These are phyloP conservation scores for Danio tinwini DNA, from an alignment of 2,797 vertebrate genomes.

Conservation along the genomic window DNA sequence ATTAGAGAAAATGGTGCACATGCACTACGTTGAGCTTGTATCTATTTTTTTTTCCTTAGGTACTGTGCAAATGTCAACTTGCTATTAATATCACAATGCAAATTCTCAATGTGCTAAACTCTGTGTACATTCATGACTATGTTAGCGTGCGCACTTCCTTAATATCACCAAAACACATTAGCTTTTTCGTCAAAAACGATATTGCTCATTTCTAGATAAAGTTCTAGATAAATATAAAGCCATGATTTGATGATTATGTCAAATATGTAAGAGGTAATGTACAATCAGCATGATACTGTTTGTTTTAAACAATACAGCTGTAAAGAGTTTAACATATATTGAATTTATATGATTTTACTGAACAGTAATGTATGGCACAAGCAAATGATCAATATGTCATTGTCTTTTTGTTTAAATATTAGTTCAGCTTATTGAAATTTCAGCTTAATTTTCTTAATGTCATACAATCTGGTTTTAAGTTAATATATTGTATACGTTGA, in stretches of 20 bases:
- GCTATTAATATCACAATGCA: conserved; percentile 78
- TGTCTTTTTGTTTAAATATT: too few species aligned
- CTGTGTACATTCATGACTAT: conserved; percentile 18
- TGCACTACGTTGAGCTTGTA: conserved; percentile 56
- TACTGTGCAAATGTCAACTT: conserved; percentile 78
- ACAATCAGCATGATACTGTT: neutral
- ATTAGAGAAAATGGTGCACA: conserved; percentile 76
- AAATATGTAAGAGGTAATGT: conserved; percentile 5
- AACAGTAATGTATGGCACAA: neutral
- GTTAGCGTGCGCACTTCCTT: conserved; percentile 11
- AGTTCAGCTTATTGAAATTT: too few species aligned
- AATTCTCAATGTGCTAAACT: conserved; percentile 68
- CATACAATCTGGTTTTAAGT: too few species aligned
- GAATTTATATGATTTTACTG: neutral
- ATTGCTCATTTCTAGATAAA: neutral
- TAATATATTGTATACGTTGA: too few species aligned
- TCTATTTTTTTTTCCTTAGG: conserved; percentile 55
- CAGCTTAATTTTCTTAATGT: too few species aligned
- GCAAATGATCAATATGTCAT: neutral
- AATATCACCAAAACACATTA: neutral
- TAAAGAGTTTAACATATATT: too few species aligned
- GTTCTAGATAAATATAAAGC: neutral
- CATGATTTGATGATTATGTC: neutral
- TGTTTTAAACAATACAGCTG: too few species aligned
- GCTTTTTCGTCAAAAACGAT: neutral